These are phyloP conservation scores for Anthopleura sola DNA, from an alignment of 64 coral and sea anemone genomes.

Conservation along the genomic window DNA sequence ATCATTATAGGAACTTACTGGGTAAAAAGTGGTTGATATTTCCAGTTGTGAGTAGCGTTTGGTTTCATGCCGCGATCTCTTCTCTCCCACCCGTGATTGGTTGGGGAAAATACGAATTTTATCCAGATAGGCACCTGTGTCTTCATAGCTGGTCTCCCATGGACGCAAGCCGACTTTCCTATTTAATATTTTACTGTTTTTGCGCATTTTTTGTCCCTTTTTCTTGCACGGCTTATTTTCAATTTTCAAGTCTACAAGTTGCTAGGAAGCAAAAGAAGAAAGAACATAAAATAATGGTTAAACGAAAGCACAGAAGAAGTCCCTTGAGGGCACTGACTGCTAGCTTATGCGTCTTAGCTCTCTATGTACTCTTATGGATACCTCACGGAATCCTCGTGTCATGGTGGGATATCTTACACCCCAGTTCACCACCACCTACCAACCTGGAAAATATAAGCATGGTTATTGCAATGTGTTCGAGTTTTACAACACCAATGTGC, in stretches of 20 bases:
- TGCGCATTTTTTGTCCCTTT: neutral
- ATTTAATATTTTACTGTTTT: constrained; percentile 19
- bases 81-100: constrained; percentile 5
- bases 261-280: constrained; percentile 13
- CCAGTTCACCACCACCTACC: neutral
- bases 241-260: constrained; percentile 18
- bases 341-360: neutral
- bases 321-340: neutral
- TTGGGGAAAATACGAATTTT: constrained; percentile 15
- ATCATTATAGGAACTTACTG: neutral
- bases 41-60: neutral
- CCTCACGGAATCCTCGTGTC: neutral
- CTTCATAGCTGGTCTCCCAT: constrained; percentile 20
- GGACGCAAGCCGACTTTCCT: constrained; percentile 3
- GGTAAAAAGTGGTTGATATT: constrained; percentile 13
- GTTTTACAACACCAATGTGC: constrained; percentile 16
- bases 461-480: constrained; percentile 9
- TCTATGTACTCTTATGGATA: neutral
- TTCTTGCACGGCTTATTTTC: constrained; percentile 12
- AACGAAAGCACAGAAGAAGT: neutral
- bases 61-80: neutral
- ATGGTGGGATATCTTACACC: constrained; percentile 16
- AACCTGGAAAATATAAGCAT: constrained; percentile 15
- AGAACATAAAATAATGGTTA: constrained; percentile 4
- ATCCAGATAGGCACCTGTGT: neutral